These are phyloP conservation scores for Rousettus leschenaultii DNA, from an alignment of 2,113 vertebrate species.

Conservation along the genomic window DNA sequence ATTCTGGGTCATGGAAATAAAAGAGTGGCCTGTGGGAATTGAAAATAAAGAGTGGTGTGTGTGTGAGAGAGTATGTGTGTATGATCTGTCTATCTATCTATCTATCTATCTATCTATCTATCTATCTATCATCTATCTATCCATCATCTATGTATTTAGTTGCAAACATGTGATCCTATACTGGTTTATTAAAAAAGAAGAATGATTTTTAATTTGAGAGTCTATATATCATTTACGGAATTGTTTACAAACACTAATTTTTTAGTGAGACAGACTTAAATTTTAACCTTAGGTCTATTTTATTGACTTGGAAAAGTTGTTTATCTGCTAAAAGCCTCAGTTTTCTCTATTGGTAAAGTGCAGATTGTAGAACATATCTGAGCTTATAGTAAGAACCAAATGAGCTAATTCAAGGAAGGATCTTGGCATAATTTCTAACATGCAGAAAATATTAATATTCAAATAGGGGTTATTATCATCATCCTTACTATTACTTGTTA, in stretches of 20 bases:
- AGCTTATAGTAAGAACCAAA: background rate
- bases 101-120: too few species aligned
- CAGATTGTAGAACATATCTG: background rate
- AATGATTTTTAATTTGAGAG: background rate
- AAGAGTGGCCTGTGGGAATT: background rate
- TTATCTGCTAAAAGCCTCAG: background rate
- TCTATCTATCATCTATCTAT: too few species aligned
- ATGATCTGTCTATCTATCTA: background rate
- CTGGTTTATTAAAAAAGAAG: background rate
- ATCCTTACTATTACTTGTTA: background rate
- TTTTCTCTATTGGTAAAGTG: background rate
- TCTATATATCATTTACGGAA: background rate
- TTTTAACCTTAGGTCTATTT: background rate
- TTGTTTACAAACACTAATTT: background rate
- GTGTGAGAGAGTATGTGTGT: background rate
- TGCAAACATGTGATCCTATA: background rate
- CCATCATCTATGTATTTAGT: background rate
- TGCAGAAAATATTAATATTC: background rate
- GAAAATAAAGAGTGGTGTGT: background rate
- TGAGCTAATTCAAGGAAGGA: background rate
- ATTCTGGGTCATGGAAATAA: background rate
- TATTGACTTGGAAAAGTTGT: background rate
- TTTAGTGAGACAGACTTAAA: background rate
- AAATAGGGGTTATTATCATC: background rate
- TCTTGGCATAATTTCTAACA: background rate